These are phyloP conservation scores for Delichon dasypus DNA, from an alignment of 2,797 vertebrate species.

Conservation along the genomic window DNA sequence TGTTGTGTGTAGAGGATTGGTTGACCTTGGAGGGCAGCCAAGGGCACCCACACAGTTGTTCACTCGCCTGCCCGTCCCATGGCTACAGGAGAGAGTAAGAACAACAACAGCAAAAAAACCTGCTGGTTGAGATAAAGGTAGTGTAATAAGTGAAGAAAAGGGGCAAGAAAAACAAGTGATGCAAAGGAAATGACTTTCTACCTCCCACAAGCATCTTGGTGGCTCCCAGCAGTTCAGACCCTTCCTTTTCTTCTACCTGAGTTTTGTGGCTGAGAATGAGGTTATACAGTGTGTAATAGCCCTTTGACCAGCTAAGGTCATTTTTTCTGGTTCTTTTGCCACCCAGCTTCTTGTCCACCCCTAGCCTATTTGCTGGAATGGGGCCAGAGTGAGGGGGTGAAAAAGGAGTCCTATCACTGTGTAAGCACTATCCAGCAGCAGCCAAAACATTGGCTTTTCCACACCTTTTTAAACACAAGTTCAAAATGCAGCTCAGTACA, in stretches of 20 bases:
- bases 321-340: background rate
- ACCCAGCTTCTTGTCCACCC: background rate
- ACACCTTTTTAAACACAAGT: background rate
- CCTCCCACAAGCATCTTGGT: background rate
- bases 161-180: background rate
- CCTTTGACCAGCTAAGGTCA: background rate
- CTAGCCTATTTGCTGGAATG: background rate
- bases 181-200: background rate
- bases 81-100: background rate
- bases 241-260: background rate
- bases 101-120: background rate
- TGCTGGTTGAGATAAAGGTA: background rate
- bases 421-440: background rate
- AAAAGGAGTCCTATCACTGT: background rate
- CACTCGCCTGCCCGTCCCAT: background rate
- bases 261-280: background rate
- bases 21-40: constrained; percentile 11
- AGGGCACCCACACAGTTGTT: background rate
- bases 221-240: background rate
- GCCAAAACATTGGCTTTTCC: background rate
- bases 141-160: background rate
- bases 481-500: background rate
- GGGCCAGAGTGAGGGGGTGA: background rate
- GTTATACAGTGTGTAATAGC: background rate
- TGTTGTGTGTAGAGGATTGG: background rate